Evolutionary conservation across 2,888 invertebrate genomes (phyloP).

Genomic region (Sturmia bella): DNA sequence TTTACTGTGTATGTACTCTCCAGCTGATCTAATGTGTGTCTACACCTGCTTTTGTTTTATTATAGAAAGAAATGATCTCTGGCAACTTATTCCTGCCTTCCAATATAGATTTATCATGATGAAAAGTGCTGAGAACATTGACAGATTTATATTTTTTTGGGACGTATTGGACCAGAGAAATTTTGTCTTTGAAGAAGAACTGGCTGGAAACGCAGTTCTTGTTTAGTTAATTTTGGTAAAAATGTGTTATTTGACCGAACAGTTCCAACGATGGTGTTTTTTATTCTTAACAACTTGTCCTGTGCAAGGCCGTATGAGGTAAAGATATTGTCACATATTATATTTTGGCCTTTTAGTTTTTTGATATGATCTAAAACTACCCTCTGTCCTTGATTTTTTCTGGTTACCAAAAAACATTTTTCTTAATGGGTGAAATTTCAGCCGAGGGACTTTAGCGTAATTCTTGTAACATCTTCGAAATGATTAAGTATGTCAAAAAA

Average conservation of each 20-base stretch:
- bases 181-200: constrained; percentile 10
- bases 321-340: neutral
- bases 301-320: no score
- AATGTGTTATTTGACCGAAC: no score
- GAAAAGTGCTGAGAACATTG: constrained; percentile 1
- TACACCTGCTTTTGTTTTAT: constrained; percentile 12
- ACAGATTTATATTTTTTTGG: neutral
- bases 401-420: no score
- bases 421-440: no score
- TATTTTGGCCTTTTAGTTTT: constrained; percentile 11
- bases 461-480: no score
- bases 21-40: constrained; percentile 32
- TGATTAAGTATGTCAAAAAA: no score
- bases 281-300: neutral
- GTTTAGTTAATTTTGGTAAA: neutral
- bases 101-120: constrained; percentile 6
- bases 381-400: constrained; percentile 25
- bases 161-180: constrained; percentile 9
- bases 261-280: no score
- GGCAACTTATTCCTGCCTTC: neutral
- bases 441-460: no score
- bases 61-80: constrained; percentile 19
- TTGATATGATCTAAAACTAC: constrained; percentile 26
- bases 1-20: no score
- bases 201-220: constrained; percentile 14